Base-by-base conservation (phyloP, 2,113 vertebrate genomes). In the Lagopus muta region DNA sequence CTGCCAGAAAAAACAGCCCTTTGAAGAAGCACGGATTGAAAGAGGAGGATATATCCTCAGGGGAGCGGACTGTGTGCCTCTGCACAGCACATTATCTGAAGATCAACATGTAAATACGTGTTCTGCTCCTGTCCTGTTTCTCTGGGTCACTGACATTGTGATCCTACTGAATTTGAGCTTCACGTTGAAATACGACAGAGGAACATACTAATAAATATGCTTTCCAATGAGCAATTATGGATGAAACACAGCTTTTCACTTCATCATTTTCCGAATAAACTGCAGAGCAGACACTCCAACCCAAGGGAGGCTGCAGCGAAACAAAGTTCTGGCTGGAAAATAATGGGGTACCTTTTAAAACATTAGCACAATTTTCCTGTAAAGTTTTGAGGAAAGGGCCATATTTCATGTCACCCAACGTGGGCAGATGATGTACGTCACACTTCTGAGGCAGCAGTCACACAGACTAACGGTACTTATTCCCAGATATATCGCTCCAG, bases 1-100 rank as follows among this genome's bases (percentile, higher is more conserved):
- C 48, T 89, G 84, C 77, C 91, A 94, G 91, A 42, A 87, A 92
- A 91, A 96, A 70, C 78, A 92, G 65, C 8, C 64, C 76, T 96
- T 90, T 93, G 86, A 95, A 92, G 94, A 71, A 52, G 40, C 4
- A 65, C 42, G 69, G 42, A 38, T 40, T 82, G 92, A 52, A 86
- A 91, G 91, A 60, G 12, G 74, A 95, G 67, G 55, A 47, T 75
- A 25, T 96, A 64, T 64, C 94, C 94, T 48, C 55, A 36, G 86
- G 89, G 81, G 58, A 89, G 58, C 2, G 14, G 48, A 83, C 89
- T 60, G 73, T 45, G 24, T 36, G 86, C 52, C 72, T 86, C 32
- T 12, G 13, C 62, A 82, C 64, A 71, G 55, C 66, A 80, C 18
- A 0, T 93, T 92, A 92, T 93, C 96, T 90, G 75, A 78, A 80